Base-by-base conservation (phyloP, 1,140 invertebrate species). In the Papilio dardanus region DNA sequence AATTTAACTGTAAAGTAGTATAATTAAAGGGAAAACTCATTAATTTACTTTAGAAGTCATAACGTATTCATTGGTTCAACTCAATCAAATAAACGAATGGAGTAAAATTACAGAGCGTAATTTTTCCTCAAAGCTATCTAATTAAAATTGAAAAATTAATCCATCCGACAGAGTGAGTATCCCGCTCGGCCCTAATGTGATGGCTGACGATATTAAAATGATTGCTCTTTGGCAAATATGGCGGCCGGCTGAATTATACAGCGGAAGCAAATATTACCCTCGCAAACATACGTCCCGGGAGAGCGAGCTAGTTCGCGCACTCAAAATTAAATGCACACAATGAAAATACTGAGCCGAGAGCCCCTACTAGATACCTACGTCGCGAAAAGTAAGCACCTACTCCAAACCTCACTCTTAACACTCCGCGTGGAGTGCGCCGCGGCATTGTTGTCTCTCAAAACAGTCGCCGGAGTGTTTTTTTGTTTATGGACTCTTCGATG, bases 221-320 rank as follows among this genome's bases (percentile, higher is more conserved):
- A 95, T 95, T 94, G 94, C 94, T 95, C 94, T 95, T 95, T 94
- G 93, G 94, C 94, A 95, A 95, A 95, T 94, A 95, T 94, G 94
- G 94, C 92, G 93, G 94, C 93, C 94, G 89, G 94, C 94, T 95
- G 94, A 95, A 95, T 95, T 95, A 95, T 95, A 94, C 94, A 94
- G 94, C 94, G 94, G 92, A 90, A 91, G 94, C 94, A 95, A 95
- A 95, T 95, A 95, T 95, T 95, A 94, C 94, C 94, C 93, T 92
- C 88, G 94, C 94, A 95, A 95, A 95, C 94, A 95, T 94, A 93
- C 94, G 92, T 93, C 89, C 91, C 92, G 84, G 83, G 92, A 93
- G 92, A 93, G 90, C 91, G 88, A 92, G 92, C 92, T 93, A 93
- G 93, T 94, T 94, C 92, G 93, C 93, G 92, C 92, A 93, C 92